Percentiles rank a stretch among this genome's conserved stretches.
Evolutionary conservation across 2,113 vertebrate species (phyloP).

Genomic region (Atlantisia rogersi): DNA sequence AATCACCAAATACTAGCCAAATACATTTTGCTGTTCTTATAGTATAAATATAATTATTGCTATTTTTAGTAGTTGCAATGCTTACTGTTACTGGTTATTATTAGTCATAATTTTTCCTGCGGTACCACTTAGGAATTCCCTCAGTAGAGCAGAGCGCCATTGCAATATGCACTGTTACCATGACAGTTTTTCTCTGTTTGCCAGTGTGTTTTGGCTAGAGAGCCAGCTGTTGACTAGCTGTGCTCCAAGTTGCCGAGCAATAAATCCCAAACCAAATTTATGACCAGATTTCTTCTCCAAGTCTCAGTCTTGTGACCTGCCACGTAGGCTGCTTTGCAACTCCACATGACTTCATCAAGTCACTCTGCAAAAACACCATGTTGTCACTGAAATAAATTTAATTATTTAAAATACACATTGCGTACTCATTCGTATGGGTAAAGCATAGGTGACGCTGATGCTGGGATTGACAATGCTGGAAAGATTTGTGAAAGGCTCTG

Average conservation of each 20-base stretch:
- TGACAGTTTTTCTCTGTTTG: conserved; percentile 60
- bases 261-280: conserved; percentile 63
- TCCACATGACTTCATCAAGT: not conserved
- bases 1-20: conserved; percentile 40
- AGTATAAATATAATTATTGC: conserved; percentile 16
- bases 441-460: not conserved
- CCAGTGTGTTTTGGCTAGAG: conserved; percentile 37
- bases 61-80: conserved; percentile 41
- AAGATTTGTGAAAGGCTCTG: not conserved
- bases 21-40: conserved; percentile 22
- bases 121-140: conserved; percentile 52
- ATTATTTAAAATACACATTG: fast-evolving
- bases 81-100: conserved; percentile 34
- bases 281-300: conserved; percentile 43
- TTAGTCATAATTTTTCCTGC: conserved; percentile 45
- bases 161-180: conserved; percentile 17
- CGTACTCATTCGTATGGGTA: not conserved
- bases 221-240: conserved; percentile 48
- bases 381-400: not conserved
- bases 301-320: not conserved
- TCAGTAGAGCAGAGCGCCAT: not conserved
- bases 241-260: conserved; percentile 58
- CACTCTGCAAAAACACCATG: not conserved
- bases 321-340: not conserved
- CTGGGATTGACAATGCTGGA: not conserved